Conservation (phyloP, 2,888 invertebrate genomes). For the Volucella inflata region DNA sequence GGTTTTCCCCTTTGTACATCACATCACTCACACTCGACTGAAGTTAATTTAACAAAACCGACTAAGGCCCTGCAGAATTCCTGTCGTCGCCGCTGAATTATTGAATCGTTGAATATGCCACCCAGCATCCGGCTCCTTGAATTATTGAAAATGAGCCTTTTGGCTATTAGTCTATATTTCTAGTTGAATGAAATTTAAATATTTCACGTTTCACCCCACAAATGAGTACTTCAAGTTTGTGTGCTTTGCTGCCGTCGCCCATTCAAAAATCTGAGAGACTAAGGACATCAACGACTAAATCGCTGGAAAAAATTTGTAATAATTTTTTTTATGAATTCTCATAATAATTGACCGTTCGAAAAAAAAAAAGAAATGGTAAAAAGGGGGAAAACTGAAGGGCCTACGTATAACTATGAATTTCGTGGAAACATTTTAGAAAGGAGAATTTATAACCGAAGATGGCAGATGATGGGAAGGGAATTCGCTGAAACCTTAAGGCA, state of each 20-base stretch:
- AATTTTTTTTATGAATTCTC: slow-evolving; percentile 6
- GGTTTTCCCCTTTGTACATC: slow-evolving; percentile 20
- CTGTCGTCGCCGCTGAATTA: not conserved
- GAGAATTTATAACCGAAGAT: not conserved
- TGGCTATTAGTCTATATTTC: slow-evolving; percentile 43
- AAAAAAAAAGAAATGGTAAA: slow-evolving; percentile 14
- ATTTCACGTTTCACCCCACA: not conserved
- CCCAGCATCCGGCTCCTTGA: slow-evolving; percentile 11
- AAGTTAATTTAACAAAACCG: slow-evolving; percentile 47
- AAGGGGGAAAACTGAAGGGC: not conserved
- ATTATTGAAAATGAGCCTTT: slow-evolving; percentile 55
- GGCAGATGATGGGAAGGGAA: not conserved
- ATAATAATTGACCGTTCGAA: slow-evolving; percentile 40
- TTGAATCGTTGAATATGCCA: slow-evolving; percentile 12
- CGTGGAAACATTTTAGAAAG: slow-evolving; percentile 6
- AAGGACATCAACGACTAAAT: slow-evolving; percentile 25
- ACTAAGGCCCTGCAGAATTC: slow-evolving; percentile 9
- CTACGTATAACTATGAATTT: slow-evolving; percentile 4
- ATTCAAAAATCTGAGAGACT: slow-evolving; percentile 25
- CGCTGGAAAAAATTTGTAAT: slow-evolving; percentile 7
- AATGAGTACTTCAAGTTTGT: not conserved
- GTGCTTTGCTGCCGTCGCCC: not conserved
- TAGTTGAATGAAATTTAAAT: slow-evolving; percentile 27
- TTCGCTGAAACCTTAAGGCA: slow-evolving; percentile 21
- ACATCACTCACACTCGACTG: slow-evolving; percentile 45